Percentiles rank a stretch among this genome's conserved stretches.
phyloP scores from a whole-genome alignment of 2,888 invertebrate species.

The Abrostola triplasia region DNA sequence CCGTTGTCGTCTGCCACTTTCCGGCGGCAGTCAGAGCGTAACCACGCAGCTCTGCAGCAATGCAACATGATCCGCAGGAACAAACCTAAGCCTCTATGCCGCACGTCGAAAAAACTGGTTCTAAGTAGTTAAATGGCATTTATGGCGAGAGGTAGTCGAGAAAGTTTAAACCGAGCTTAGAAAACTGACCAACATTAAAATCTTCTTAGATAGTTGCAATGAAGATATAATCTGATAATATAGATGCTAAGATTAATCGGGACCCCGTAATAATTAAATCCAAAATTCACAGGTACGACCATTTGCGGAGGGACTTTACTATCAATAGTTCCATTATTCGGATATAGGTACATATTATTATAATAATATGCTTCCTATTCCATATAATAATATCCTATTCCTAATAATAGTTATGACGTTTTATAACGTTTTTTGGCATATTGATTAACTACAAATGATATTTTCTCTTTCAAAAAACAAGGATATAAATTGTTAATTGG shows the following conservation, averaged over 20 bases:
- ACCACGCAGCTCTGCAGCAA: conserved; percentile 57
- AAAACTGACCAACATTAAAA: conserved; percentile 60
- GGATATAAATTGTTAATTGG: conserved; percentile 18
- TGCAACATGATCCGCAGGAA: conserved; percentile 64
- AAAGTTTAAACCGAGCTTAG: conserved; percentile 73
- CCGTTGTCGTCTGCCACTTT: conserved; percentile 44
- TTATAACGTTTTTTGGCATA: too few relatives aligned
- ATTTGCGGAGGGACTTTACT: too few relatives aligned
- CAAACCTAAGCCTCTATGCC: conserved; percentile 61
- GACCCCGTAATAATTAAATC: too few relatives aligned
- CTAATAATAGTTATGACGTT: too few relatives aligned
- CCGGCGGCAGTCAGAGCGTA: conserved; percentile 57
- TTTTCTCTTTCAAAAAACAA: conserved; percentile 19
- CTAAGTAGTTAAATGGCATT: conserved; percentile 67
- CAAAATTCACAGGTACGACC: too few relatives aligned
- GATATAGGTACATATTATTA: too few relatives aligned
- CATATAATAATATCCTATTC: too few relatives aligned
- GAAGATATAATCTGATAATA: conserved; percentile 8
- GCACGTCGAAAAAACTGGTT: conserved; percentile 67
- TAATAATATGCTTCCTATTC: too few relatives aligned
- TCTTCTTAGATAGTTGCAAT: conserved; percentile 8
- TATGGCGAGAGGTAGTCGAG: conserved; percentile 70
- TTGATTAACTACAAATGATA: conserved; percentile 1
- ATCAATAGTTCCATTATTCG: too few relatives aligned
- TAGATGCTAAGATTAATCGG: too few relatives aligned